Base-by-base conservation (phyloP, 2,113 vertebrate genomes). In the Cyphomyrus plagiostoma region DNA sequence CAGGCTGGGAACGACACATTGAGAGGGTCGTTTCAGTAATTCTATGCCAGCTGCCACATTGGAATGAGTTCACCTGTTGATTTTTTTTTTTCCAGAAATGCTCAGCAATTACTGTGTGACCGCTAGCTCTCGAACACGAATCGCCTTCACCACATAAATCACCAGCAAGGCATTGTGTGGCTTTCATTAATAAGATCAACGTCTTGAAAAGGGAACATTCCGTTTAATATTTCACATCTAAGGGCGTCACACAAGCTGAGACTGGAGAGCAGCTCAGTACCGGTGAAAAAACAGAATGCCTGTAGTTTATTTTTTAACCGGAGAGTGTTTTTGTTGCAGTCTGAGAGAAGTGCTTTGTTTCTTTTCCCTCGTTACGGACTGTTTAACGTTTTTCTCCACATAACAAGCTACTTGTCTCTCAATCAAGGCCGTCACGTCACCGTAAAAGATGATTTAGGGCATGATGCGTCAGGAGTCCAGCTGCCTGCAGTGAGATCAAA, bases 61-160 rank as follows among this genome's bases (percentile, higher is more conserved):
- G 52, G 77, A 92, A 2, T 0, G 35, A 42, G 88, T 88, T 90
- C 93, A 94, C 91, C 93, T 93, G 93, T 87, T 53, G 8, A 80
- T 66, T 70, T 70, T 70, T 77, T 70, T 70, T 70, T 42, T 42
- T 89, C 3, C 30, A 90, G 62, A 88, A 91, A 91, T 89, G 42
- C 86, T 88, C 52, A 91, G 92, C 88, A 90, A 92, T 89, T 89
- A 85, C 70, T 45, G 48, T 3, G 1, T 48, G 58, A 90, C 89
- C 93, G 91, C 92, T 93, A 93, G 93, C 23, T 66, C 85, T 0
- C 13, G 62, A 91, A 89, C 10, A 11, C 53, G 19, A 89, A 86
- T 2, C 87, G 0, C 77, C 66, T 2, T 91, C 94, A 93, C 92
- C 0, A 48, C 88, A 91, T 93, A 90, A 77, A 90, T 93, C 93